Percentiles rank a stretch among this genome's conserved stretches.
Evolutionary conservation across 2,113 vertebrate species (phyloP).

Genomic region (Zapus hudsonius): DNA sequence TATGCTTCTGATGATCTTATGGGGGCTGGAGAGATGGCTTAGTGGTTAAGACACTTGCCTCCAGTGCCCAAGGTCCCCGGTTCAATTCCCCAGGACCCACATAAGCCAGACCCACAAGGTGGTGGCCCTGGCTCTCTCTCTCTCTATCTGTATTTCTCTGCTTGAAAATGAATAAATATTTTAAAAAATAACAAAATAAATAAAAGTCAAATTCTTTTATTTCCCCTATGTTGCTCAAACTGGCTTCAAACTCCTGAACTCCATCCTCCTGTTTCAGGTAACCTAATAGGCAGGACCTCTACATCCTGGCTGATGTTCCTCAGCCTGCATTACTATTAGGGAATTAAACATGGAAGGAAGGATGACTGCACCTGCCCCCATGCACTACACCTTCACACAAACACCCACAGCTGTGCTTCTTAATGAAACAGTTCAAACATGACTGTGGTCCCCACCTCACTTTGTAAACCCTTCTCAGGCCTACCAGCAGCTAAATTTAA

Average conservation of each 20-base stretch:
- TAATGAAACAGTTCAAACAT: neutral
- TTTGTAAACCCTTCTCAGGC: neutral
- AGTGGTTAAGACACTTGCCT: too few species aligned
- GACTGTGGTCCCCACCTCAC: neutral
- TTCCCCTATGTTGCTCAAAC: neutral
- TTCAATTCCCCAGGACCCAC: too few species aligned
- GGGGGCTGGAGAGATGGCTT: too few species aligned
- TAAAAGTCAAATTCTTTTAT: neutral
- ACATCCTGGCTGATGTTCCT: neutral
- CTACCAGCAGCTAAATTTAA: neutral
- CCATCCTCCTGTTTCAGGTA: neutral
- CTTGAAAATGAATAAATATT: too few species aligned
- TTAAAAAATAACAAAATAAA: too few species aligned
- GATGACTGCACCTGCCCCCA: neutral
- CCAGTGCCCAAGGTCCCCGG: too few species aligned
- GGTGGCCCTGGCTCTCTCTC: too few species aligned
- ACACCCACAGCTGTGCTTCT: neutral
- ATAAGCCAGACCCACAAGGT: too few species aligned
- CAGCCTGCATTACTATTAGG: neutral
- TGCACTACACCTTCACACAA: neutral
- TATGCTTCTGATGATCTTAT: too few species aligned
- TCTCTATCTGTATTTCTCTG: too few species aligned
- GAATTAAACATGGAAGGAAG: neutral
- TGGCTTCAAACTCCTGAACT: neutral
- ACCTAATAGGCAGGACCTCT: neutral